Conservation (phyloP, 2,113 vertebrate genomes). For the Bufo gargarizans region DNA sequence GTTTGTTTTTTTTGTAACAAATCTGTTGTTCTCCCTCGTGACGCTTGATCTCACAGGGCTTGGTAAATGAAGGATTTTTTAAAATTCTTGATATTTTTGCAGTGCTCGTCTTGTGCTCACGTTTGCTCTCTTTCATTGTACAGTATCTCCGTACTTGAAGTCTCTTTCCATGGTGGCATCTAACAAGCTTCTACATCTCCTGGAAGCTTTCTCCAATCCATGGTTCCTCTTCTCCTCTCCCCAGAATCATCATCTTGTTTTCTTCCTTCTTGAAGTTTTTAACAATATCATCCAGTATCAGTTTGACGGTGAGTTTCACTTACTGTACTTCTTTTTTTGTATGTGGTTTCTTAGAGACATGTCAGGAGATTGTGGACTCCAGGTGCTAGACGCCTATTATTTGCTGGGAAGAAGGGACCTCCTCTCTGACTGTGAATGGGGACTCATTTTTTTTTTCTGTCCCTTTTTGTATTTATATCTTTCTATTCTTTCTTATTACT, state of each 20-base stretch:
- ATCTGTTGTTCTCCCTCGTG: too few relatives aligned
- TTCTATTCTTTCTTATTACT: conserved; percentile 16
- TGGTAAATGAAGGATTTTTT: too few relatives aligned
- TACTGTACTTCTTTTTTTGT: not conserved
- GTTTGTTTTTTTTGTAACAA: too few relatives aligned
- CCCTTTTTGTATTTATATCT: not conserved
- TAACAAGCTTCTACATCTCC: conserved; percentile 94
- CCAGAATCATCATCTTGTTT: conserved; percentile 96
- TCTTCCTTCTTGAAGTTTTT: conserved; percentile 96
- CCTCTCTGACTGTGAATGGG: not conserved
- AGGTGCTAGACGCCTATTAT: not conserved
- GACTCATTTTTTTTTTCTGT: not conserved
- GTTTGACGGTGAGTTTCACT: conserved; percentile 86
- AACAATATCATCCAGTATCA: conserved; percentile 99
- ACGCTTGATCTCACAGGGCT: not conserved
- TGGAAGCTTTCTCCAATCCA: conserved; percentile 95
- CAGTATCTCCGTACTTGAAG: conserved; percentile 97
- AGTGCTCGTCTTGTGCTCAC: not conserved
- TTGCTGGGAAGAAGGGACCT: not conserved
- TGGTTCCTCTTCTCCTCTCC: conserved; percentile 94
- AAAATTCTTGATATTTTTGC: too few relatives aligned
- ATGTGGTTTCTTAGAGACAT: not conserved
- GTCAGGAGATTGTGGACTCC: not conserved
- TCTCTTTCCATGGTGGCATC: conserved; percentile 97
- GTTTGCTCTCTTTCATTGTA: not conserved